These are phyloP conservation scores for Callocephalon fimbriatum DNA, from an alignment of 2,113 vertebrate species.

Conservation along the genomic window DNA sequence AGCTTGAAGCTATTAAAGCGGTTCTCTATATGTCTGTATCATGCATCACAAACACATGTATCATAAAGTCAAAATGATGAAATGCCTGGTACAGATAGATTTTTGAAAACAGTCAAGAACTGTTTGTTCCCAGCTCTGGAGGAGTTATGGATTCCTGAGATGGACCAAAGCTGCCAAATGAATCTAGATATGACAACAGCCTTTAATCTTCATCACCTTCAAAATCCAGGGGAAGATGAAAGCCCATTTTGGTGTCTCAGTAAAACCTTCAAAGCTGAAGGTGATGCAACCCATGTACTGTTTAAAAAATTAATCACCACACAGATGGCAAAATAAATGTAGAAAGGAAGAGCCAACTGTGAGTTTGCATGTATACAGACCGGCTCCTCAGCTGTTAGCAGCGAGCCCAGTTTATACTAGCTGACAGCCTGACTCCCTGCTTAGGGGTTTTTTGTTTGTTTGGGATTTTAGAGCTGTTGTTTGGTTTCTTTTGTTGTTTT, in stretches of 20 bases:
- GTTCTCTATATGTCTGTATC: not conserved
- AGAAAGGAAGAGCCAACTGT: not conserved
- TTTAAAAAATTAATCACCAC: not conserved
- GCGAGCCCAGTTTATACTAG: not conserved
- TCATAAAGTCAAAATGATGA: constrained; percentile 13
- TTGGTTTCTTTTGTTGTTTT: not conserved
- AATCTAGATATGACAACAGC: not conserved
- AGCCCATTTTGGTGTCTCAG: not conserved
- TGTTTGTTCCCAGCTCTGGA: constrained; percentile 41
- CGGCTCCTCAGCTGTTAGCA: not conserved
- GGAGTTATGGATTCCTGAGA: not conserved
- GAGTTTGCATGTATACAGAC: not conserved
- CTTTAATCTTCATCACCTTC: constrained; percentile 12
- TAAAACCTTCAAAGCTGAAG: constrained; percentile 42
- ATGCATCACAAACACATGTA: not conserved
- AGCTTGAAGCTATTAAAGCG: constrained; percentile 56
- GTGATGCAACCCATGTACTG: not conserved
- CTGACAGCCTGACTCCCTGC: not conserved
- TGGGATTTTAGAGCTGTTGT: not conserved
- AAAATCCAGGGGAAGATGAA: not conserved
- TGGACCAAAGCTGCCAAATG: not conserved
- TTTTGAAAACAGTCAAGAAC: constrained; percentile 67
- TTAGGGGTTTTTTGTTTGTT: not conserved
- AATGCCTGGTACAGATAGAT: constrained; percentile 14
- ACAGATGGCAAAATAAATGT: constrained; percentile 50